These are phyloP conservation scores for Phortica magna DNA, from an alignment of 2,888 invertebrate genomes.

Conservation along the genomic window DNA sequence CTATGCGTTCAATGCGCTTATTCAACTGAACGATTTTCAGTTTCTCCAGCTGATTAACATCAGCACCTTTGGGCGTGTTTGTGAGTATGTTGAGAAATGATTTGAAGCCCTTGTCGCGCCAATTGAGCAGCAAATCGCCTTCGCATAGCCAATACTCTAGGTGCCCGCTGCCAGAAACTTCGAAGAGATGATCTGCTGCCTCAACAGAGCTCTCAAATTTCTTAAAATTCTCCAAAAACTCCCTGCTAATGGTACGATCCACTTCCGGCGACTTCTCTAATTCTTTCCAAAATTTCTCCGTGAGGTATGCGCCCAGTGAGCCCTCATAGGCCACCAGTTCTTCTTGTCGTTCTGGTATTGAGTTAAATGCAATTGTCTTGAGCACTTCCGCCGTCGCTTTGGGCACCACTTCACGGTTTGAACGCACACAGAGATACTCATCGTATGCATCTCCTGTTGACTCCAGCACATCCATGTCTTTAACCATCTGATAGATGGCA, in stretches of 20 bases:
- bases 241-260: conserved; percentile 76
- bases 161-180: conserved; percentile 83
- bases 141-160: conserved; percentile 83
- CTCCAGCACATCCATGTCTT: conserved; percentile 65
- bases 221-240: conserved; percentile 82
- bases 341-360: conserved; percentile 70
- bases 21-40: conserved; percentile 56
- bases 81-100: conserved; percentile 84
- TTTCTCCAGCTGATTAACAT: background rate
- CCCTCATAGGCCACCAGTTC: conserved; percentile 71
- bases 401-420: conserved; percentile 76
- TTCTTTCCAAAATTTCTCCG: conserved; percentile 65
- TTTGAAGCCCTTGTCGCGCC: conserved; percentile 86
- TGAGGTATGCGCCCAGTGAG: conserved; percentile 73
- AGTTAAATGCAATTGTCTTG: conserved; percentile 75
- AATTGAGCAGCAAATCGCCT: conserved; percentile 85
- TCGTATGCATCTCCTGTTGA: conserved; percentile 67
- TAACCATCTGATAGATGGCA: conserved; percentile 80
- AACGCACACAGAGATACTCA: conserved; percentile 69
- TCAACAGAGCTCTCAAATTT: conserved; percentile 79
- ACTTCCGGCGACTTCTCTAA: conserved; percentile 62
- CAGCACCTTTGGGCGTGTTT: conserved; percentile 59
- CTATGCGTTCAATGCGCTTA: conserved; percentile 62
- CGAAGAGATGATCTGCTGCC: conserved; percentile 83
- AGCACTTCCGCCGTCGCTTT: conserved; percentile 69